Evolutionary conservation across 1,140 invertebrate genomes (phyloP), one percentile per base, ranked within the genome.

Genomic region (Brachionus sp.): DNA sequence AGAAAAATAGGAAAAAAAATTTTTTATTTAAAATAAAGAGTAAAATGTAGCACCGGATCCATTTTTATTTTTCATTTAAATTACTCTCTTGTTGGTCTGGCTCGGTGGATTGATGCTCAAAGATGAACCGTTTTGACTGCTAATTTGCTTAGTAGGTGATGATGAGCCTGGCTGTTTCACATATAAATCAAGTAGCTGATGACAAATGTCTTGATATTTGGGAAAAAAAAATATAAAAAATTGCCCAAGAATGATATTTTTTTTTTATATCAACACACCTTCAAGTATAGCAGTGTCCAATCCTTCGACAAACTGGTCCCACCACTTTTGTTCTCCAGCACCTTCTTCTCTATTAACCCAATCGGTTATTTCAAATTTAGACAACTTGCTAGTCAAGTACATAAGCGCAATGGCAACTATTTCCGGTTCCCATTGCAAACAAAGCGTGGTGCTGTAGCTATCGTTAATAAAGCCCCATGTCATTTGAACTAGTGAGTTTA

Each of bases 401-500:
- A 98, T 96, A 1, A 98, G 89, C 0, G 97, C 95, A n/a, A 98
- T 95, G 0, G 96, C 95, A 85, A 98, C 96, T 62, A 99, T 95
- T 90, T 99, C 97, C 10, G 97, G 96, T 88, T 99, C 97, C 96
- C 97, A 99, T 90, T 98, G 96, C 3, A 99, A 90, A 85, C 94
- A 96, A 19, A 99, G 90, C 5, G 96, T 98, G 12, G 97, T 99
- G 87, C 95, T 98, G 70, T 98, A 91, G 89, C 95, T 96, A 87
- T 99, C 98, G 90, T 99, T 99, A 0, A 98, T 95, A 90, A 99
- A 99, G 25, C 96, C 98, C 97, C 97, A 99, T 1, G 97, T 96
- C 95, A 97, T 98, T 90, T 98, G 96, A 5, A 99, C 95, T 93
- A 98, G 95, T 89, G 96, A 96, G 86, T 97, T 93, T 75, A 97